Evolutionary conservation across 2,888 invertebrate species (phyloP).

Genomic region (Ditylenchus weischeri): DNA sequence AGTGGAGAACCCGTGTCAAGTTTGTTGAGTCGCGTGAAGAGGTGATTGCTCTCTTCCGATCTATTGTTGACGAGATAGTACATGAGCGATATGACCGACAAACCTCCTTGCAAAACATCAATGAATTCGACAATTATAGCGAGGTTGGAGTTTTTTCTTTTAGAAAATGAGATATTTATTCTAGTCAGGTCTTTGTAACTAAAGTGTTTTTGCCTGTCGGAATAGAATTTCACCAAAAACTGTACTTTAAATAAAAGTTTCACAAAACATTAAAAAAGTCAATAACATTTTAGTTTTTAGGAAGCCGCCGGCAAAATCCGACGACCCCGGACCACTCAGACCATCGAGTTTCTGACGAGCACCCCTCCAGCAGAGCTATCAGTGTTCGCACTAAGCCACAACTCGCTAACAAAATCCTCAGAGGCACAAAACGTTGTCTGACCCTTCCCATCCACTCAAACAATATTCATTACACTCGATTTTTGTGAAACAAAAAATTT

Average conservation of each 20-base stretch:
- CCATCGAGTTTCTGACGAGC: neutral
- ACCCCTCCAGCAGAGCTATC: constrained; percentile 14
- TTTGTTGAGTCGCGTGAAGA: constrained; percentile 22
- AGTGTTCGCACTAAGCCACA: constrained; percentile 12
- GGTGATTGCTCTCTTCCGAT: constrained; percentile 15
- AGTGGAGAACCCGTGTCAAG: constrained; percentile 34
- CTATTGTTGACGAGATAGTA: constrained; percentile 22
- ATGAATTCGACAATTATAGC: constrained; percentile 10
- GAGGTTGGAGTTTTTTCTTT: too few relatives aligned
- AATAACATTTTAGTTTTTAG: constrained; percentile 6
- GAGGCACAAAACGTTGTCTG: too few relatives aligned
- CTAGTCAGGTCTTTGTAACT: neutral
- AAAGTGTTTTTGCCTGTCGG: neutral
- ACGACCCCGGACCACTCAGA: constrained; percentile 17
- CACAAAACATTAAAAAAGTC: neutral
- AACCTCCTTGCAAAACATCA: constrained; percentile 12
- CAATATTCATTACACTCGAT: too few relatives aligned
- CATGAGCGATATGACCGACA: constrained; percentile 19
- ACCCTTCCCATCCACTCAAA: too few relatives aligned
- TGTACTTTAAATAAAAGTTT: too few relatives aligned
- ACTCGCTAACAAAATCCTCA: too few relatives aligned
- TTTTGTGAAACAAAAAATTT: too few relatives aligned
- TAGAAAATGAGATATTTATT: too few relatives aligned
- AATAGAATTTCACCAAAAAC: too few relatives aligned
- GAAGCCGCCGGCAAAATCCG: neutral